Base-by-base conservation (phyloP, 2,888 invertebrate species). In the Eretmocerus hayati region DNA sequence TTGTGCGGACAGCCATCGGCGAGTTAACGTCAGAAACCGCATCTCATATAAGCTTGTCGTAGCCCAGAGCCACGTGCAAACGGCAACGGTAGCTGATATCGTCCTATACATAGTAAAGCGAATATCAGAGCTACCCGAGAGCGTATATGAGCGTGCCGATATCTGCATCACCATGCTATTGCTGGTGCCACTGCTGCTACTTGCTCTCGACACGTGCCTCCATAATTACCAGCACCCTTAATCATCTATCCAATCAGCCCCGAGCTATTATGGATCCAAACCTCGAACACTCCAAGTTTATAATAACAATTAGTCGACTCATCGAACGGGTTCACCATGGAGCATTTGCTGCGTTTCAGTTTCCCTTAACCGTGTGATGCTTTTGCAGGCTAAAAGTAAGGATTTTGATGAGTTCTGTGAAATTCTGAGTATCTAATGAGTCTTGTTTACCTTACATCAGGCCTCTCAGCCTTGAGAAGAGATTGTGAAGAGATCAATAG, bases 221-320 rank as follows among this genome's bases (percentile, higher is more conserved):
- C 58, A 64, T 69, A 70, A 71, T 71, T 71, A 69, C 70, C 68
- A 66, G 69, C 63, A 69, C 69, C 71, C 70, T 69, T 69, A 70
- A 71, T 71, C 69, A 71, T 71, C 68, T 66, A 69, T 70, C 68
- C 68, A 70, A 69, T 71, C 69, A 71, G 68, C 71, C 70, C 57
- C 55, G 54, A 71, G 71, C 67, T 69, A 67, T 71, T 71, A 67
- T 66, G 69, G 70, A 70, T 70, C n/a, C n/a, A 71, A 69, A 68
- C 64, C 65, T 65, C 66, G 65, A 64, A 64, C 64, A 61, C 66
- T 65, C 62, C 64, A 71, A 71, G 69, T 70, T 71, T 69, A 69
- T 71, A 69, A 71, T 69, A 71, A 71, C 69, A 70, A 71, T 71
- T 71, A 69, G 65, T 65, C 62, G 62, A 56, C 61, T 67, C 67